These are phyloP conservation scores for Apodemus agrarius DNA, from an alignment of 2,797 vertebrate species.

Conservation along the genomic window DNA sequence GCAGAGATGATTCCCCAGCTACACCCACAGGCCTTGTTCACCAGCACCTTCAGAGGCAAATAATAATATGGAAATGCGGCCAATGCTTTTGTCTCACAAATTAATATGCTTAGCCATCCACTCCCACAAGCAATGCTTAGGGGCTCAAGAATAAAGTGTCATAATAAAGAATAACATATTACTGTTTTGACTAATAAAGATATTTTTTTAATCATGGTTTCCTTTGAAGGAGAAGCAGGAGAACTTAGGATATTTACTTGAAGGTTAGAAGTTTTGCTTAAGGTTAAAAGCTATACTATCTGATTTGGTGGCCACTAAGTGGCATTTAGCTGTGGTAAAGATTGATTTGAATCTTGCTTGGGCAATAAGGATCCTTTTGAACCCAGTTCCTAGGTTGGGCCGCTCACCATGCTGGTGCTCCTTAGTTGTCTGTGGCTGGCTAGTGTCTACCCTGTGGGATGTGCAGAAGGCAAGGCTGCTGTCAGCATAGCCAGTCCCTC, in stretches of 20 bases:
- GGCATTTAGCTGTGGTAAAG: background rate
- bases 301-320: background rate
- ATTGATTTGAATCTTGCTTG: background rate
- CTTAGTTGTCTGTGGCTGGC: background rate
- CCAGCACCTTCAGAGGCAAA: constrained; percentile 12
- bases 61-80: background rate
- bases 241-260: constrained; percentile 8
- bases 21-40: background rate
- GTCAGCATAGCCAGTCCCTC: background rate
- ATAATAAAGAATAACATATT: constrained; percentile 42
- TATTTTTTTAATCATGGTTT: background rate
- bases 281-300: background rate
- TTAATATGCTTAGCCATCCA: constrained; percentile 57
- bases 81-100: constrained; percentile 43
- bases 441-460: too few relatives aligned
- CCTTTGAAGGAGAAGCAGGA: constrained; percentile 55
- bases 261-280: background rate
- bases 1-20: constrained; percentile 20
- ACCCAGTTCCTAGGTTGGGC: background rate
- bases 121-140: constrained; percentile 54
- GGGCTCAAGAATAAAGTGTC: constrained; percentile 57
- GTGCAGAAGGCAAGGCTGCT: background rate
- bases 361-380: constrained; percentile 2
- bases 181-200: constrained; percentile 42
- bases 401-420: background rate